Evolutionary conservation across 1,140 invertebrate species (phyloP).

Genomic region (Cherax quadricarinatus): DNA sequence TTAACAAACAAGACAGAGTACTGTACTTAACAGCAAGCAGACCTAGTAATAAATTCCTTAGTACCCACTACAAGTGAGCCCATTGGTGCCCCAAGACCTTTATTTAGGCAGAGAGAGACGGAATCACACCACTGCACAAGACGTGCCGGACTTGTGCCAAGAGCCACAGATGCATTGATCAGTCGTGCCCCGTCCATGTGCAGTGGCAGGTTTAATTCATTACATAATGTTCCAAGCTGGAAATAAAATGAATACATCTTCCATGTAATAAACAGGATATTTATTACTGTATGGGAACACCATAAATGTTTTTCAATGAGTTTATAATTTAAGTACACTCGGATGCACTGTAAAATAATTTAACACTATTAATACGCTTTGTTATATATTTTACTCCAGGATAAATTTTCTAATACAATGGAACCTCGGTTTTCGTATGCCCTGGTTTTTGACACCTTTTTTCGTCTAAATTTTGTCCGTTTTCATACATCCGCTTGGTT

Average conservation of each 20-base stretch:
- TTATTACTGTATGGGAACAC: background rate
- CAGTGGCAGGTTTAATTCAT: conserved; percentile 82
- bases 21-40: background rate
- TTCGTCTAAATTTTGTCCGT: too few relatives aligned
- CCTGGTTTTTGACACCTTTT: too few relatives aligned
- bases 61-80: conserved; percentile 91
- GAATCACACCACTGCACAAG: conserved; percentile 86
- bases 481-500: too few relatives aligned
- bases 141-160: conserved; percentile 80
- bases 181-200: conserved; percentile 96
- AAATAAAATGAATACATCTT: conserved; percentile 52
- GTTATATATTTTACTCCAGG: too few relatives aligned
- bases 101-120: conserved; percentile 89
- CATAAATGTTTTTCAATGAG: background rate
- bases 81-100: conserved; percentile 91
- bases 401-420: too few relatives aligned
- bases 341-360: too few relatives aligned
- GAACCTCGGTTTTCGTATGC: too few relatives aligned
- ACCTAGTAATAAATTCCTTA: conserved; percentile 75
- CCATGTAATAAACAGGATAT: background rate
- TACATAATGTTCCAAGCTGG: conserved; percentile 82
- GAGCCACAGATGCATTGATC: conserved; percentile 89
- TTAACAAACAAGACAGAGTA: too few relatives aligned
- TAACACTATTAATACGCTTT: too few relatives aligned
- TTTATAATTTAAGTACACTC: background rate